Percentiles rank a stretch among this genome's conserved stretches.
These are phyloP conservation scores for Papilio polyxenes DNA, from an alignment of 1,140 invertebrate genomes.

Conservation along the genomic window DNA sequence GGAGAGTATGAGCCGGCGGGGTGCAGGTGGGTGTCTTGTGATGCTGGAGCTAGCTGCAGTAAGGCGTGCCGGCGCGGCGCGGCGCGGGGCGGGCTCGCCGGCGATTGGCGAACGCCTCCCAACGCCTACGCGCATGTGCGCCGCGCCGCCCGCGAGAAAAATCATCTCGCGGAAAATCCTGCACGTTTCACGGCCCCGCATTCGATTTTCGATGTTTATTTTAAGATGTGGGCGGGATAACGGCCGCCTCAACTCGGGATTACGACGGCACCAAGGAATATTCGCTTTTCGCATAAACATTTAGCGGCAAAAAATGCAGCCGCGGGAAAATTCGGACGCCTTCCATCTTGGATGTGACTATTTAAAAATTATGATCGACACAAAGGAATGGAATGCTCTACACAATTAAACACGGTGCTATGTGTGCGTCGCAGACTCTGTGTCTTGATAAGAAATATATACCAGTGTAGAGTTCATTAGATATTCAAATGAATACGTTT, in stretches of 20 bases:
- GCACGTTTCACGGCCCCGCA: conserved; percentile 49
- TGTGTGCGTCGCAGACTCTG: conserved; percentile 48
- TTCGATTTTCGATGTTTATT: conserved; percentile 65
- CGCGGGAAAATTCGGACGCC: neutral
- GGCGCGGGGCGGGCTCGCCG: conserved; percentile 59
- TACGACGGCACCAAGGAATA: conserved; percentile 49
- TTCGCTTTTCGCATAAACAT: conserved; percentile 29
- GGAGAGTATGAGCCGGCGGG: neutral
- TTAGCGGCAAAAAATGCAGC: conserved; percentile 2
- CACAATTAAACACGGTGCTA: conserved; percentile 43
- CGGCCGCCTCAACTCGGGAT: conserved; percentile 50
- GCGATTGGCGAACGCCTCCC: conserved; percentile 69
- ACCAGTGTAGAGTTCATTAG: conserved; percentile 57
- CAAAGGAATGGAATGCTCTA: conserved; percentile 8
- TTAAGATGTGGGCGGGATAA: conserved; percentile 62
- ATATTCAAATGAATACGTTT: conserved; percentile 74
- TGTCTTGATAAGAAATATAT: conserved; percentile 50
- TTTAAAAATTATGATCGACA: conserved; percentile 21
- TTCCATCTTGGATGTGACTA: conserved; percentile 14
- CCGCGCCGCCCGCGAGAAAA: conserved; percentile 65
- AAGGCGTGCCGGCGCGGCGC: conserved; percentile 59
- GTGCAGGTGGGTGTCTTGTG: conserved; percentile 53
- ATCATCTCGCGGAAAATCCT: conserved; percentile 67
- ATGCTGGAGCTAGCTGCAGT: conserved; percentile 51
- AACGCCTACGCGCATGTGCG: conserved; percentile 70